These are phyloP conservation scores for Parapristionchus giblindavisi DNA, from an alignment of 2,888 invertebrate genomes.

Conservation along the genomic window DNA sequence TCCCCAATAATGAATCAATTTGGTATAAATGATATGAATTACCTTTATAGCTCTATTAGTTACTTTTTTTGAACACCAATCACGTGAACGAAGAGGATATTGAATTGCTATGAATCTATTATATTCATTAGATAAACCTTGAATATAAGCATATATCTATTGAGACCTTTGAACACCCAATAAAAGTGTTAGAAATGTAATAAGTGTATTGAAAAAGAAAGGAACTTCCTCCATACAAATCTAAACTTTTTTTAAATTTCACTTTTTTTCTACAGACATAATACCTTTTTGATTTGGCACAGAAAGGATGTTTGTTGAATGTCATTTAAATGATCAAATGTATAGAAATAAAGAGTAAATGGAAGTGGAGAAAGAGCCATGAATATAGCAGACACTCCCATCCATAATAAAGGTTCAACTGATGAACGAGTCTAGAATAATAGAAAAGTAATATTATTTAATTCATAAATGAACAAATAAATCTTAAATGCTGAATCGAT, in stretches of 20 bases:
- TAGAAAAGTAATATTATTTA: no score
- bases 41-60: conserved; percentile 39
- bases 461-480: no score
- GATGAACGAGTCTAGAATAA: conserved; percentile 40
- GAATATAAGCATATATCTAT: background rate
- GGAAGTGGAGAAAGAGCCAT: conserved; percentile 58
- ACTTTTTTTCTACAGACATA: background rate
- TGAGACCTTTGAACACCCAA: conserved; percentile 53
- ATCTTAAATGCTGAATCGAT: no score
- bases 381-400: conserved; percentile 54
- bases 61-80: conserved; percentile 51
- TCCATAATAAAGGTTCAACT: conserved; percentile 55
- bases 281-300: conserved; percentile 53
- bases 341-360: conserved; percentile 59
- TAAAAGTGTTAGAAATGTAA: conserved; percentile 56
- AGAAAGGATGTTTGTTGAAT: conserved; percentile 48
- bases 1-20: no score
- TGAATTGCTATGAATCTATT: conserved; percentile 58
- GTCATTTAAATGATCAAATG: conserved; percentile 49
- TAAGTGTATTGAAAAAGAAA: conserved; percentile 59
- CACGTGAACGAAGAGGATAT: conserved; percentile 53
- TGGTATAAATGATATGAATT: background rate
- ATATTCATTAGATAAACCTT: background rate
- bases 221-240: conserved; percentile 59
- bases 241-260: background rate